Percentiles rank a stretch among this genome's conserved stretches.
Evolutionary conservation across 2,113 vertebrate species (phyloP).

Genomic region (Arvicanthis niloticus): DNA sequence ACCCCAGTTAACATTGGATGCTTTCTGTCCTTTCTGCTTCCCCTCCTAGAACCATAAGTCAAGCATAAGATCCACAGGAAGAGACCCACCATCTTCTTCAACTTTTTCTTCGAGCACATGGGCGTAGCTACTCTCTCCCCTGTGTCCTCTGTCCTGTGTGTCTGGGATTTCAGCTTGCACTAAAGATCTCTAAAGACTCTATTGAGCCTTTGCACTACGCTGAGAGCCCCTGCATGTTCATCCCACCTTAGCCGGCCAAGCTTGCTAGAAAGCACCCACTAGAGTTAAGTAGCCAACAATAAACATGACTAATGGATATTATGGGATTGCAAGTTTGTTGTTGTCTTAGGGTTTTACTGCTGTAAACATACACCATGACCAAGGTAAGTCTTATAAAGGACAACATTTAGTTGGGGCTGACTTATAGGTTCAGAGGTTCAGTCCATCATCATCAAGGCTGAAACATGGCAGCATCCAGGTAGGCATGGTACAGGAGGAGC

Average conservation of each 20-base stretch:
- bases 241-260: background rate
- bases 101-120: background rate
- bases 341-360: background rate
- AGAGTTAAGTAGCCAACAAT: background rate
- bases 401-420: no score
- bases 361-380: no score
- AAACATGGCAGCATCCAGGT: no score
- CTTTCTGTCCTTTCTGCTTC: background rate
- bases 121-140: background rate
- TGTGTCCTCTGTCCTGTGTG: background rate
- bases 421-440: no score
- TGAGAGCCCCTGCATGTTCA: background rate
- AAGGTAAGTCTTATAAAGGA: no score
- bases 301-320: background rate
- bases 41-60: background rate
- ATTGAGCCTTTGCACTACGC: background rate
- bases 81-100: background rate
- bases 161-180: background rate
- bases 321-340: background rate
- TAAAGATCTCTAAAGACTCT: background rate
- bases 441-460: no score
- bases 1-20: background rate
- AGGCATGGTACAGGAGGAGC: no score
- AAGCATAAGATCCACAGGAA: background rate
- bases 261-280: background rate